These are phyloP conservation scores for Vanessa tameamea DNA, from an alignment of 1,140 invertebrate species.

Conservation along the genomic window DNA sequence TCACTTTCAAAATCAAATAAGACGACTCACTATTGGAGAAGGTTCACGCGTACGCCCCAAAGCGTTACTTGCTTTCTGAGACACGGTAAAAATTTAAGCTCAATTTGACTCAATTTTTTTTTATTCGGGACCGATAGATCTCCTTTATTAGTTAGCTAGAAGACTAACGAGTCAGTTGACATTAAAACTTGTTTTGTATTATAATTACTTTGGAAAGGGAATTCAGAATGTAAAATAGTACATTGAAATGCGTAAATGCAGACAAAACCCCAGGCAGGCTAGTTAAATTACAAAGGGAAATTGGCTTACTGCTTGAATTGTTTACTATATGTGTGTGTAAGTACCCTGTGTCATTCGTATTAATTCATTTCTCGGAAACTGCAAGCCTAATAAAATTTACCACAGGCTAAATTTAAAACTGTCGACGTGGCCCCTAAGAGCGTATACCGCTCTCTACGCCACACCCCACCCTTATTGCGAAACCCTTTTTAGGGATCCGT, in stretches of 20 bases:
- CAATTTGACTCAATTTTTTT: too few species aligned
- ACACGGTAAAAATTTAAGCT: too few species aligned
- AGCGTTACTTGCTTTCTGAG: too few species aligned
- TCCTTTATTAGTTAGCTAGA: too few species aligned
- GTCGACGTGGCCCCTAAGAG: constrained; percentile 27
- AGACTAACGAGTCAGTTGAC: too few species aligned
- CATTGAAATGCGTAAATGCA: background rate
- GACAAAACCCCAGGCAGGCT: background rate
- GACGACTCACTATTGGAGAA: too few species aligned
- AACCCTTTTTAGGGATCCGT: constrained; percentile 29
- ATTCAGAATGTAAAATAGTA: too few species aligned
- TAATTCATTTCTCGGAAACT: constrained; percentile 19
- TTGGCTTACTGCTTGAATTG: constrained; percentile 4
- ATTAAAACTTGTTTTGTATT: too few species aligned
- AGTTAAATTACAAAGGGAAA: constrained; percentile 4
- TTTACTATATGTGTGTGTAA: background rate
- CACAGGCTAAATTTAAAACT: constrained; percentile 37
- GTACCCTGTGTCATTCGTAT: background rate
- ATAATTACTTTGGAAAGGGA: too few species aligned
- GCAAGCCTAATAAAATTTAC: constrained; percentile 29
- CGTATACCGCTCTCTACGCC: constrained; percentile 5
- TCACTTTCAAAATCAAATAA: too few species aligned
- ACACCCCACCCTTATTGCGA: constrained; percentile 5
- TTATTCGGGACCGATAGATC: too few species aligned
- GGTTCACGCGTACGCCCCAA: too few species aligned